These are phyloP conservation scores for Bombus haemorrhoidalis DNA, from an alignment of 1,140 invertebrate species.

Conservation along the genomic window DNA sequence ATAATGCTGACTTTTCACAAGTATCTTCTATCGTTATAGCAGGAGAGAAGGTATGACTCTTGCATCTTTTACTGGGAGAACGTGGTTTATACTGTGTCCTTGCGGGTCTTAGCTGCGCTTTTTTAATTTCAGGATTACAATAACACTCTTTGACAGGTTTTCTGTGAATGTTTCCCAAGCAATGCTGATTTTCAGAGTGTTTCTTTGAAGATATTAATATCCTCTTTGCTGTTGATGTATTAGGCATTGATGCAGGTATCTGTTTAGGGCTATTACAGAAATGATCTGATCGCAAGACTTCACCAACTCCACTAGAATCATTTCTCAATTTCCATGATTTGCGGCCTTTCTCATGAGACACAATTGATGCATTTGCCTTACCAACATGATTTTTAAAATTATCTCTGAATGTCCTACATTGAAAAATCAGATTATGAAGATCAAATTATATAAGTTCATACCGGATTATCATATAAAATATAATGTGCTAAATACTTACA, in stretches of 20 bases:
- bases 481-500: conserved; percentile 41
- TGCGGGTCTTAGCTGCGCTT: conserved; percentile 51
- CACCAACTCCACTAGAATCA: conserved; percentile 56
- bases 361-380: neutral
- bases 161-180: conserved; percentile 30
- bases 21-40: conserved; percentile 19
- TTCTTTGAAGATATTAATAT: conserved; percentile 69
- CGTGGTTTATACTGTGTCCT: conserved; percentile 52
- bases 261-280: conserved; percentile 20
- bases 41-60: conserved; percentile 39
- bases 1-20: neutral
- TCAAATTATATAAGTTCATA: too few relatives aligned
- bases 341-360: neutral
- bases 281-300: conserved; percentile 51
- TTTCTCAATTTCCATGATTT: conserved; percentile 63
- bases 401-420: conserved; percentile 52
- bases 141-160: conserved; percentile 75
- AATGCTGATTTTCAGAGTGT: conserved; percentile 15
- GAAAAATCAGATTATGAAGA: neutral
- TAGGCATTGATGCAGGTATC: conserved; percentile 23
- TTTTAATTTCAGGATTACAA: conserved; percentile 63
- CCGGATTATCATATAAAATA: too few relatives aligned
- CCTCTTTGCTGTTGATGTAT: conserved; percentile 57
- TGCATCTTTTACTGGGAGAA: conserved; percentile 56
- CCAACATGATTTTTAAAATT: conserved; percentile 6